Conservation (phyloP, 2,888 invertebrate species). For the Aphodius sticticus region DNA sequence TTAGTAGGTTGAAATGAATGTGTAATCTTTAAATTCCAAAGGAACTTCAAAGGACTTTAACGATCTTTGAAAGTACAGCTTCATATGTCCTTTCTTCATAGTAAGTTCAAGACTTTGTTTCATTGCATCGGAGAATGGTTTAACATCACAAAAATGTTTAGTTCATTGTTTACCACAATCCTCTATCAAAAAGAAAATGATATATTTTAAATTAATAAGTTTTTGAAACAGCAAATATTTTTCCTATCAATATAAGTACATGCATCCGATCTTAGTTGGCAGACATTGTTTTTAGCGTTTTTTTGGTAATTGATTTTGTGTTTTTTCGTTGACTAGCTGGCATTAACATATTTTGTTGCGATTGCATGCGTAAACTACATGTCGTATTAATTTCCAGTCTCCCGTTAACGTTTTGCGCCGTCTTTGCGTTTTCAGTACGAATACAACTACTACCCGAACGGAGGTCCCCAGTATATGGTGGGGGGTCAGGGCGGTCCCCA, state of each 20-base stretch:
- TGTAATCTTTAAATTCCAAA: too few relatives aligned
- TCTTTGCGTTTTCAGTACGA: conserved; percentile 52
- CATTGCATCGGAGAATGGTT: too few relatives aligned
- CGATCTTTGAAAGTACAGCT: too few relatives aligned
- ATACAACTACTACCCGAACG: conserved; percentile 55
- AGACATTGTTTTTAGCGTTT: not conserved
- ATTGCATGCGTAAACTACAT: not conserved
- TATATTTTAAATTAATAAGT: too few relatives aligned
- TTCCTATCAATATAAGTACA: not conserved
- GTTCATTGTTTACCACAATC: too few relatives aligned
- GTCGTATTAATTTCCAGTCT: not conserved
- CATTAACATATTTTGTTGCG: conserved; percentile 19
- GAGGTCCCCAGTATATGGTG: conserved; percentile 52
- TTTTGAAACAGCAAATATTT: not conserved
- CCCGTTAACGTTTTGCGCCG: conserved; percentile 14
- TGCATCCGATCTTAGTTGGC: conserved; percentile 17
- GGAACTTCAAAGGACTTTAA: too few relatives aligned
- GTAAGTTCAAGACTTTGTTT: too few relatives aligned
- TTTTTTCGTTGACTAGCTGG: conserved; percentile 8
- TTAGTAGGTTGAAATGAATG: too few relatives aligned
- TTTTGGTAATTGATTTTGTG: not conserved
- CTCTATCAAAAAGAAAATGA: too few relatives aligned
- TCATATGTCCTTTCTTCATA: too few relatives aligned
- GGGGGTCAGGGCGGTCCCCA: conserved; percentile 48
- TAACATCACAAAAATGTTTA: too few relatives aligned